Base-by-base conservation (phyloP, 2,797 vertebrate species). In the Premnoplex brunnescens region DNA sequence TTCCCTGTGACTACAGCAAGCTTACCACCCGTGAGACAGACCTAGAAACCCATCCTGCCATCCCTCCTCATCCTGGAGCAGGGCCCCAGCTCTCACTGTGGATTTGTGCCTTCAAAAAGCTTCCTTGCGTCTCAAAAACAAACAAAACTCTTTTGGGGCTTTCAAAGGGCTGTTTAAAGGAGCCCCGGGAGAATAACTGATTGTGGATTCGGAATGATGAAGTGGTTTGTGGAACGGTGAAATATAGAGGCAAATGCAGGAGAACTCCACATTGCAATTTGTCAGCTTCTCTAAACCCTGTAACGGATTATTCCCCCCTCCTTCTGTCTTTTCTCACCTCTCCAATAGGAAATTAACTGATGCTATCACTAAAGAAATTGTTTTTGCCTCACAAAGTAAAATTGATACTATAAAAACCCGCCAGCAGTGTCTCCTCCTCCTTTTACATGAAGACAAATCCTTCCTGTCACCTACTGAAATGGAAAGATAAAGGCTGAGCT, bases 331-430 rank as follows among this genome's bases (percentile, higher is more conserved):
- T 81, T 91, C 91, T 97, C 86, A 95, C 96, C 95, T 97, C 97
- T 93, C 97, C 96, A 92, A 91, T 96, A 98, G 97, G 97, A 98
- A 98, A 98, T 97, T 97, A 98, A 96, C 97, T 97, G 97, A 98
- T 98, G 96, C 86, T 98, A 98, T 98, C 97, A 7, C 96, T 94
- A 92, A 93, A 90, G 94, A 95, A 88, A 97, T 98, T 98, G 97
- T 98, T 98, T 98, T 97, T 96, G 94, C 94, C 79, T 97, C 95
- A 96, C 95, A 95, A 97, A 97, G 96, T 97, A 94, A 94, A 96
- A 97, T 95, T 95, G 95, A 97, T 96, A 95, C 94, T 94, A 93
- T 95, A 94, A 95, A 96, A 97, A 96, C 96, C 93, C 84, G 8
- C 91, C 94, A 94, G 92, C 85, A 82, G 75, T 95, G 94, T 95